A percentile compares a stretch with the other conserved stretches of the same genome.
Conservation (phyloP, 2,113 vertebrate genomes). For the Holacanthus passer region DNA sequence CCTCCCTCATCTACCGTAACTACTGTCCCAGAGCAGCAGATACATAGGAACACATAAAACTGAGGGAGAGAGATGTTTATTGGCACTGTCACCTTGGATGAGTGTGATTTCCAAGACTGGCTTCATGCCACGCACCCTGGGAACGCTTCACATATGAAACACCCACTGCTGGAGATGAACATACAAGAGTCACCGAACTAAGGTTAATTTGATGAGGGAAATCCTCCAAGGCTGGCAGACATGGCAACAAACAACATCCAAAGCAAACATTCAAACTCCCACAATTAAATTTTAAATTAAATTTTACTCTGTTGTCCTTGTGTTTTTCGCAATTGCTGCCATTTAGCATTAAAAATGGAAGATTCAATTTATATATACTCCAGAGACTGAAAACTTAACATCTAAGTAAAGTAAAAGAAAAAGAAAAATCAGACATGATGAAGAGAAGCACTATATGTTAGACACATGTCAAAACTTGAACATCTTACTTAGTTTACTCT, state of each 20-base stretch:
- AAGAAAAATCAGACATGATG: conserved; percentile 2
- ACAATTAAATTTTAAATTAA: conserved; percentile 17
- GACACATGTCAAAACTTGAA: conserved; percentile 13
- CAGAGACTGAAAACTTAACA: conserved; percentile 5
- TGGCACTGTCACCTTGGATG: conserved; percentile 57
- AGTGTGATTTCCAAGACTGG: conserved; percentile 51
- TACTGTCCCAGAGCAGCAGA: conserved; percentile 48
- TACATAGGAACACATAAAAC: conserved; percentile 49
- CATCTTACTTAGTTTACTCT: conserved; percentile 5
- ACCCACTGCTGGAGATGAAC: conserved; percentile 22
- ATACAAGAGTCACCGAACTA: conserved; percentile 16
- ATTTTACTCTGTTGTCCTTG: conserved; percentile 1
- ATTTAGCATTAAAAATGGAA: conserved; percentile 3
- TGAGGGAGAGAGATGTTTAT: conserved; percentile 57
- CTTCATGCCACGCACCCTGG: conserved; percentile 23
- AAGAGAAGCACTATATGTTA: conserved; percentile 18
- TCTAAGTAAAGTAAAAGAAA: conserved; percentile 14
- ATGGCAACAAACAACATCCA: conserved; percentile 15
- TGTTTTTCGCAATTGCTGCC: conserved; percentile 3
- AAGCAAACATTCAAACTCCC: conserved; percentile 10
- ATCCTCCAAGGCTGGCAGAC: conserved; percentile 1
- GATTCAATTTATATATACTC: conserved; percentile 4
- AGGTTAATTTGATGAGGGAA: conserved; percentile 18
- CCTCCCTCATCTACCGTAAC: conserved; percentile 50
- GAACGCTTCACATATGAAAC: conserved; percentile 48